Conservation (phyloP, 2,797 vertebrate genomes). For the Enteromius radiatus region DNA sequence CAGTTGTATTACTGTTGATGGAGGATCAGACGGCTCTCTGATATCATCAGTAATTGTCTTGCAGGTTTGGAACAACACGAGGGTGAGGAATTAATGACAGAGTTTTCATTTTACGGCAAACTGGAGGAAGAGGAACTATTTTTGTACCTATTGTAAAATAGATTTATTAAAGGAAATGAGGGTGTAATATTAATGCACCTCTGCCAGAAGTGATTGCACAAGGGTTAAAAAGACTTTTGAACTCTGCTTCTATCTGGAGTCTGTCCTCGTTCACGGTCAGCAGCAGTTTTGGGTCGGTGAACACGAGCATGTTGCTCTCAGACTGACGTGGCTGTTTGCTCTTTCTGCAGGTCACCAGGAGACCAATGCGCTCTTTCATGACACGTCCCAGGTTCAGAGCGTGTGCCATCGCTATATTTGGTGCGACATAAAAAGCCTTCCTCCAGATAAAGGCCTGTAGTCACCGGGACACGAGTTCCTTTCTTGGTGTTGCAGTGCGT, state of each 20-base stretch:
- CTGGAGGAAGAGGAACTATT: too few species aligned
- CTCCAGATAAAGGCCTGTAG: constrained; percentile 70
- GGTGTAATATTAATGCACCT: neutral
- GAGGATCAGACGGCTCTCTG: too few species aligned
- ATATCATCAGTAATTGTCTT: too few species aligned
- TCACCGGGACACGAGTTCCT: constrained; percentile 70
- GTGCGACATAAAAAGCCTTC: constrained; percentile 66
- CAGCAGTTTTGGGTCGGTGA: neutral
- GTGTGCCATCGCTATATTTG: constrained; percentile 73
- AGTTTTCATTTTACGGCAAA: too few species aligned
- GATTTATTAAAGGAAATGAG: neutral
- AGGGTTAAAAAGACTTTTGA: too few species aligned
- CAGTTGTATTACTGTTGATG: too few species aligned
- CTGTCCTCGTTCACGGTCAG: neutral
- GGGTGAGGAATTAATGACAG: too few species aligned
- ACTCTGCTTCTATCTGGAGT: too few species aligned
- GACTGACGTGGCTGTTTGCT: constrained; percentile 70
- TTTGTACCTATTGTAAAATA: neutral
- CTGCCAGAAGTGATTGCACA: too few species aligned
- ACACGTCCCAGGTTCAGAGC: constrained; percentile 65
- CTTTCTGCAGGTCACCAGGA: constrained; percentile 70
- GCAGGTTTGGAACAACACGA: too few species aligned
- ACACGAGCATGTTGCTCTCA: constrained; percentile 37
- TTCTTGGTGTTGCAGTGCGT: constrained; percentile 73
- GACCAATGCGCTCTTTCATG: constrained; percentile 56